Evolutionary conservation across 2,888 invertebrate genomes (phyloP).

Genomic region (Mylabris sibirica): DNA sequence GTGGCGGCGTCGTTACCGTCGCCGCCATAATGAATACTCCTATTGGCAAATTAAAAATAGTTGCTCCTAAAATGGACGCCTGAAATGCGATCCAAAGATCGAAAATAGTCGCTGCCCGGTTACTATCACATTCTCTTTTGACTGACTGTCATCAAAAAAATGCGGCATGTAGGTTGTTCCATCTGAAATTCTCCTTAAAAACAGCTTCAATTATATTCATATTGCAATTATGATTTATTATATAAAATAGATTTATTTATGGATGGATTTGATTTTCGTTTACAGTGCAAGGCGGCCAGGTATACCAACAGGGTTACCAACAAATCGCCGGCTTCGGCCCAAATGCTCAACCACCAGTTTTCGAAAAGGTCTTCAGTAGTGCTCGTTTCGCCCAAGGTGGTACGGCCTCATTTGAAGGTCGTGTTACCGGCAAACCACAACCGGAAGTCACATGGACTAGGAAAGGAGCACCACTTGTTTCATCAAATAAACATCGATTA

Average conservation of each 20-base stretch:
- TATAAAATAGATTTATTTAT: not conserved
- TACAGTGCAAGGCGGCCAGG: conserved; percentile 62
- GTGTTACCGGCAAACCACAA: conserved; percentile 88
- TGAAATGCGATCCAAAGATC: conserved; percentile 69
- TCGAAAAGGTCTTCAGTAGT: conserved; percentile 95
- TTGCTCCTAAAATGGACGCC: conserved; percentile 72
- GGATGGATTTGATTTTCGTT: conserved; percentile 29
- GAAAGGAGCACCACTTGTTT: conserved; percentile 82
- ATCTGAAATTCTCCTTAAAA: conserved; percentile 16
- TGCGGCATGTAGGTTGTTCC: conserved; percentile 41
- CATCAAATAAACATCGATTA: conserved; percentile 88
- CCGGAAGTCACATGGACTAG: conserved; percentile 92
- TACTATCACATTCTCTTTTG: conserved; percentile 47
- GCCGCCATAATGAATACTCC: conserved; percentile 39
- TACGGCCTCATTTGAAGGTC: conserved; percentile 91
- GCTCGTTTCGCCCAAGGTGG: conserved; percentile 95
- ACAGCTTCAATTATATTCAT: conserved; percentile 29
- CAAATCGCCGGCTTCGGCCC: conserved; percentile 67
- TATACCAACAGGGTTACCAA: conserved; percentile 62
- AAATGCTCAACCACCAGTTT: conserved; percentile 89
- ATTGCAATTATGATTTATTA: not conserved
- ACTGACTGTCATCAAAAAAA: conserved; percentile 50
- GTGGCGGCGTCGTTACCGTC: conserved; percentile 20
- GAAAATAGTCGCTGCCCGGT: conserved; percentile 65
- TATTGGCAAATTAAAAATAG: conserved; percentile 63